Percentiles rank a stretch among this genome's conserved stretches.
Evolutionary conservation across 2,113 vertebrate genomes (phyloP).

Genomic region (Philantomba maxwellii): DNA sequence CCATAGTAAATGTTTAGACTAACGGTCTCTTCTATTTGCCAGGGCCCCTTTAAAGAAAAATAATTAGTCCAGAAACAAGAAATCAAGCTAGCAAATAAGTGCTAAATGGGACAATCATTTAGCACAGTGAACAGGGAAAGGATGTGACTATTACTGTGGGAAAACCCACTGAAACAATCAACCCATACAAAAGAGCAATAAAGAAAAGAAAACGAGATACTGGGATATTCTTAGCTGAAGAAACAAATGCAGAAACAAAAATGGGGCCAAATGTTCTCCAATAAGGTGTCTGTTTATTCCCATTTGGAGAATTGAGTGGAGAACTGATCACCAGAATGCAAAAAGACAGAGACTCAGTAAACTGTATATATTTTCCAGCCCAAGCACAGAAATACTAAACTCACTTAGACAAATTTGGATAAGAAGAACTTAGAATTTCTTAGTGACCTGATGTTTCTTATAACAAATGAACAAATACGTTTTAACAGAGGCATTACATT

Average conservation of each 20-base stretch:
- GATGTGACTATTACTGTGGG: constrained; percentile 38
- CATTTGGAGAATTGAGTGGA: neutral
- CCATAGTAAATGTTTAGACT: neutral
- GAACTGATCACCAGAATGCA: neutral
- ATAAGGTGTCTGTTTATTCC: neutral
- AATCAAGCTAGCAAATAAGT: constrained; percentile 43
- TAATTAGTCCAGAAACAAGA: constrained; percentile 61
- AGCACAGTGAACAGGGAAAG: constrained; percentile 61
- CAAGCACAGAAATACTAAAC: neutral
- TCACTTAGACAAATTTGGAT: neutral
- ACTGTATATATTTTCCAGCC: neutral
- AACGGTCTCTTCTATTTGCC: constrained; percentile 46
- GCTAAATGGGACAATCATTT: constrained; percentile 64
- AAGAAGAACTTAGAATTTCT: constrained; percentile 4
- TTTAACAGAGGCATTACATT: constrained; percentile 39
- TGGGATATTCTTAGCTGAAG: neutral
- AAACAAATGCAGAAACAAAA: constrained; percentile 20
- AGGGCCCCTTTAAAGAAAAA: constrained; percentile 60
- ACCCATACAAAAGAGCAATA: neutral
- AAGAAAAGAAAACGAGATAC: constrained; percentile 41
- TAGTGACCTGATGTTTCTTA: neutral
- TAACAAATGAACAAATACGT: constrained; percentile 6
- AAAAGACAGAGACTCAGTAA: constrained; percentile 13
- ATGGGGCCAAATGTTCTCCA: neutral
- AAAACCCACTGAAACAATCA: constrained; percentile 43